These are phyloP conservation scores for Gymnogyps californianus DNA, from an alignment of 2,113 vertebrate genomes.

Conservation along the genomic window DNA sequence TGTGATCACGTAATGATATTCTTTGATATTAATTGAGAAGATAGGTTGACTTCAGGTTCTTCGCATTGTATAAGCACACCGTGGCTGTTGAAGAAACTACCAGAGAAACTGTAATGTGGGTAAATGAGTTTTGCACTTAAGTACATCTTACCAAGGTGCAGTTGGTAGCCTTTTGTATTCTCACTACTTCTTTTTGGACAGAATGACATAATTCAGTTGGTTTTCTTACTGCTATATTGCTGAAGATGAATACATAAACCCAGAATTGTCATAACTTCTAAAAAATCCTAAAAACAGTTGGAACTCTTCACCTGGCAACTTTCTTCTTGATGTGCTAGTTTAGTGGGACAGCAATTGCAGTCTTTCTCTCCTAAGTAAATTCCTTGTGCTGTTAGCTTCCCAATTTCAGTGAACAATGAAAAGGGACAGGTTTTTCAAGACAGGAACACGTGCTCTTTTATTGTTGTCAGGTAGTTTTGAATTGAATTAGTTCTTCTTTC, in stretches of 20 bases:
- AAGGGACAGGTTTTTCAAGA: background rate
- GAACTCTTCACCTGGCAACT: background rate
- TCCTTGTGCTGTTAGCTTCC: background rate
- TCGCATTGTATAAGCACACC: rapidly evolving
- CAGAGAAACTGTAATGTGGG: background rate
- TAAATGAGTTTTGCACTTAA: background rate
- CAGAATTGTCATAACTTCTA: background rate
- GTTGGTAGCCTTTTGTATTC: too few relatives aligned
- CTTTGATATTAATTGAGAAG: background rate
- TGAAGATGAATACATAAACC: background rate
- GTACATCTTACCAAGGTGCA: background rate
- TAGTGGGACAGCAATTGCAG: background rate
- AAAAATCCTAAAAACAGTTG: background rate
- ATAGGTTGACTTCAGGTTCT: background rate
- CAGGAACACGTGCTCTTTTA: background rate
- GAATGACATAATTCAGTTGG: background rate
- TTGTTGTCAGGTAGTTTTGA: background rate
- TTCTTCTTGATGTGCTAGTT: background rate
- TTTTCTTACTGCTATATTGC: background rate
- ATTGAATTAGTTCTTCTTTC: background rate
- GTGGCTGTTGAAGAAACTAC: background rate
- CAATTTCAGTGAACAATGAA: background rate
- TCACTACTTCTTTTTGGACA: background rate
- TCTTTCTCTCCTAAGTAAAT: background rate
- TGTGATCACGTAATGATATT: rapidly evolving